Evolutionary conservation across 2,113 vertebrate genomes (phyloP), one percentile per base, ranked within the genome.

Genomic region (Mormyrus lacerda): DNA sequence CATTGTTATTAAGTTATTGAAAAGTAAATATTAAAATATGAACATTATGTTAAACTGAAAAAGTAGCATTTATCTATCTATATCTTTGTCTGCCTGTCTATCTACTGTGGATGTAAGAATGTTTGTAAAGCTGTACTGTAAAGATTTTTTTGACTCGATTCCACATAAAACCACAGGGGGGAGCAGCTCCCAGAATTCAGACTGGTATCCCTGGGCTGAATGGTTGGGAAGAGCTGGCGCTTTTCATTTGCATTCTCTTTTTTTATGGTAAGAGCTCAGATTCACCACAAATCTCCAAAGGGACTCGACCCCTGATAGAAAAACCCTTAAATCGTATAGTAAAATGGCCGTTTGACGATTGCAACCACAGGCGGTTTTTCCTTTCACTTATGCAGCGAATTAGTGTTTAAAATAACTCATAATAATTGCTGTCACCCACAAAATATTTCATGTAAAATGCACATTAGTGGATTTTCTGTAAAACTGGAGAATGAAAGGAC

Each of bases 231-330:
- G 5, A 35, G 9, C 3, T 19, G 73, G 15, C 42, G 8, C 48
- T 58, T 50, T 13, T 24, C 76, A 5, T 55, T 76, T 89, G 79
- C 88, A 19, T 50, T 84, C 50, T 89, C 31, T 50, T 58, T 55
- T 2, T 89, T 47, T 50, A 89, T 48, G 76, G 88, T 83, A 84
- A 89, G 50, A 83, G 9, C 42, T 84, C 82, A 24, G 21, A 79
- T 19, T 79, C 35, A 39, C 0, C 73, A 79, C 17, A 21, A 8
- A 19, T 79, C 15, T 8, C 13, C 31, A 79, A 10, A 6, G 8
- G 9, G 9, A 85, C 31, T 19, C n/a, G n/a, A n/a, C n/a, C 17
- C 17, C 31, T 19, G 9, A 39, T 6, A 76, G 13, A 79, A 79
- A 79, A 79, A 17, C 35, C 35, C 35, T 79, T 42, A 42, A 19